Evolutionary conservation across 2,797 vertebrate species (phyloP).

Genomic region (Argyrosomus regius): DNA sequence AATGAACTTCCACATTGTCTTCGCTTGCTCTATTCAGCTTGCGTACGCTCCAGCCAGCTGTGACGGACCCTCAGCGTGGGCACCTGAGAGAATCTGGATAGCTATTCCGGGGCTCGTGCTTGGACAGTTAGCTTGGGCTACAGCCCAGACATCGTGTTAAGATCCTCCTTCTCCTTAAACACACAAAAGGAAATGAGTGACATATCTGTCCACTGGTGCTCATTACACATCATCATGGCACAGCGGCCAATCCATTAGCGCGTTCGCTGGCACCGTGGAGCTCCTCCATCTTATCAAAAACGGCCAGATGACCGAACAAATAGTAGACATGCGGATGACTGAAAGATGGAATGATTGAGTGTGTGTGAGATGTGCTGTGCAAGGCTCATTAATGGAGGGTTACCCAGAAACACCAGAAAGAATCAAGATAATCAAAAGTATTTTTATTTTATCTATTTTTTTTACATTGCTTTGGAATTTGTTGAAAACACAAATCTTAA

Average conservation of each 20-base stretch:
- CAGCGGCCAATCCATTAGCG: conserved; percentile 55
- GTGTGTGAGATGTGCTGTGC: conserved; percentile 8
- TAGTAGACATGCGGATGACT: conserved; percentile 21
- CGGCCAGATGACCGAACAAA: conserved; percentile 29
- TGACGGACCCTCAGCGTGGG: conserved; percentile 2
- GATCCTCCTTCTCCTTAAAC: conserved; percentile 55
- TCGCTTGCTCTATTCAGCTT: conserved; percentile 28
- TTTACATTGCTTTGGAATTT: neutral
- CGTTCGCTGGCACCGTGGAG: conserved; percentile 28
- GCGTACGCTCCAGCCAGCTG: conserved; percentile 29
- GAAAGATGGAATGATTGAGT: neutral
- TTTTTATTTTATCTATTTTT: neutral
- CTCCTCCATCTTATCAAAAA: conserved; percentile 31
- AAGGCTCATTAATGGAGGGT: conserved; percentile 2
- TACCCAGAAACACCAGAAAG: neutral
- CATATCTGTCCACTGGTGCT: conserved; percentile 52
- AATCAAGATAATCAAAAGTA: neutral
- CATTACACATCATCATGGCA: conserved; percentile 50
- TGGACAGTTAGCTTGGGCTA: conserved; percentile 13
- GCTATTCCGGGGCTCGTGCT: conserved; percentile 23
- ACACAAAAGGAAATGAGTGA: conserved; percentile 61
- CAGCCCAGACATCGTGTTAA: conserved; percentile 45
- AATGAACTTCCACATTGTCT: conserved; percentile 44
- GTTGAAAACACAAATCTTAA: conserved; percentile 21
- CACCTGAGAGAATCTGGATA: conserved; percentile 17